These are phyloP conservation scores for Nephila pilipes DNA, from an alignment of 1,140 invertebrate species.

Conservation along the genomic window DNA sequence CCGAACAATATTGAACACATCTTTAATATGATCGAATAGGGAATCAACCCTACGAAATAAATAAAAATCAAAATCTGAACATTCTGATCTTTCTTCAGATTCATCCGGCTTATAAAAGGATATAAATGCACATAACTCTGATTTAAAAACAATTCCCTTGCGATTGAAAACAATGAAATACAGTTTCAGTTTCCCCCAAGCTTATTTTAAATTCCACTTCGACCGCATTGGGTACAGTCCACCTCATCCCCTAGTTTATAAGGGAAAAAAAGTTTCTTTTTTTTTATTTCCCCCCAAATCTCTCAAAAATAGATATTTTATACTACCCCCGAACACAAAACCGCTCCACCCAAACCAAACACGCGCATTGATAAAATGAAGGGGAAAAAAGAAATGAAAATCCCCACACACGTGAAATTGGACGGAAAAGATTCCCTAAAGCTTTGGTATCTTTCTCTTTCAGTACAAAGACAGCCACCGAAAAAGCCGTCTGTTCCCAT, in stretches of 20 bases:
- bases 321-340: conserved; percentile 10
- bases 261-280: no score
- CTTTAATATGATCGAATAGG: neutral
- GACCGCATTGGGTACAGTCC: conserved; percentile 7
- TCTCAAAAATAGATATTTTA: conserved; percentile 73
- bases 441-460: conserved; percentile 67
- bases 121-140: conserved; percentile 30
- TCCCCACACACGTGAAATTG: conserved; percentile 68
- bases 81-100: neutral
- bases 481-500: conserved; percentile 41
- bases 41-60: neutral
- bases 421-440: conserved; percentile 68
- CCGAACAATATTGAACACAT: neutral
- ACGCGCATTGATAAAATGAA: conserved; percentile 63
- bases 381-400: conserved; percentile 49
- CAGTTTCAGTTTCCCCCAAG: conserved; percentile 43
- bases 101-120: conserved; percentile 41
- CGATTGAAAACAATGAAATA: conserved; percentile 65
- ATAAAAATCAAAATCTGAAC: conserved; percentile 19
- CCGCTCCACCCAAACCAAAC: conserved; percentile 17
- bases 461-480: conserved; percentile 48
- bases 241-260: neutral
- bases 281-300: neutral
- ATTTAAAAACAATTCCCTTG: conserved; percentile 51
- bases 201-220: conserved; percentile 70